These are phyloP conservation scores for Platyrinchus mystaceus DNA, from an alignment of 2,797 vertebrate genomes.

Conservation along the genomic window DNA sequence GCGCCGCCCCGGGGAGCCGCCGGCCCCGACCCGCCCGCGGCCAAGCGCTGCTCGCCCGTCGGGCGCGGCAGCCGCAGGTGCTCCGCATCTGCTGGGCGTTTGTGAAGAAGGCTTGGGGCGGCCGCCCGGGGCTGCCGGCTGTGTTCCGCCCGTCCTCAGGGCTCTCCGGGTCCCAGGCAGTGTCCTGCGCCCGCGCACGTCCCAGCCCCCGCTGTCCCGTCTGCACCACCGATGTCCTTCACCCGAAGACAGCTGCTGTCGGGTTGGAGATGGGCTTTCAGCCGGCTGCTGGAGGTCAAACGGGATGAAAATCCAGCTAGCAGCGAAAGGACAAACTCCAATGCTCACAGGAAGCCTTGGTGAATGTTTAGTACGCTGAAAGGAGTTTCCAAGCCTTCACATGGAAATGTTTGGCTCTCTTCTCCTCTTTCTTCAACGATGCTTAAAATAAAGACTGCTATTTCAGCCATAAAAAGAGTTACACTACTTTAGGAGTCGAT, in stretches of 20 bases:
- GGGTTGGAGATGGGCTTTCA: not conserved
- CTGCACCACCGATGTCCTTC: not conserved
- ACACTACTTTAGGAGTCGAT: not conserved
- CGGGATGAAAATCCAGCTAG: not conserved
- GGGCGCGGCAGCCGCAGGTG: not conserved
- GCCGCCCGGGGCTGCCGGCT: not conserved
- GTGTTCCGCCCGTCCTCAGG: not conserved
- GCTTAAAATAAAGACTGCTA: not conserved
- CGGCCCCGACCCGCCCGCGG: not conserved
- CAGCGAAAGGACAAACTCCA: constrained; percentile 17
- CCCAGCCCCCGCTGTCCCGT: not conserved
- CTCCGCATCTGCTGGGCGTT: not conserved
- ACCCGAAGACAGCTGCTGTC: not conserved
- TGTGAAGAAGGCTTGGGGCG: not conserved
- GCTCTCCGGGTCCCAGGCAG: fast-evolving
- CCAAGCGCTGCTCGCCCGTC: not conserved
- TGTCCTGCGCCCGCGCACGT: not conserved
- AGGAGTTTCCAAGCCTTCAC: not conserved
- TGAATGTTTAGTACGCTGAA: not conserved
- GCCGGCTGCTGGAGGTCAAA: not conserved
- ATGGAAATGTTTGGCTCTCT: not conserved
- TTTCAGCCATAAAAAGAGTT: not conserved
- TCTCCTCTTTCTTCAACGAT: not conserved
- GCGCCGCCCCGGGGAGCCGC: too few relatives aligned
- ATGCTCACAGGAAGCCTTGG: not conserved